Conservation (phyloP, 2,113 vertebrate genomes). For the Caranx melampygus region DNA sequence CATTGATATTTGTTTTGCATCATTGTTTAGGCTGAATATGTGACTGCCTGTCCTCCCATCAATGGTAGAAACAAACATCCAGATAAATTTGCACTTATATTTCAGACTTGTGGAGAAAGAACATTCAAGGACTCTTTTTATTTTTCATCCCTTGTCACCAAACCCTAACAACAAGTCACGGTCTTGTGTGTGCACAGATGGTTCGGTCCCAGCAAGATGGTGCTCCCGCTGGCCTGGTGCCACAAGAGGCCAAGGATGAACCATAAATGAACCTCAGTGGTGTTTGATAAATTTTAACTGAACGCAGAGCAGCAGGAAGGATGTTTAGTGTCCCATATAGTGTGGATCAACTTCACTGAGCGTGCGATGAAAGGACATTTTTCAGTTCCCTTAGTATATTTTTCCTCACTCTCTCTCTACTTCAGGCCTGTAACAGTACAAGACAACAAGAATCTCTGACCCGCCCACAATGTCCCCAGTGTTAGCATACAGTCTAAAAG, state of each 20-base stretch:
- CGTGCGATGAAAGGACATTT: slow-evolving; percentile 3
- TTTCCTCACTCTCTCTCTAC: background rate
- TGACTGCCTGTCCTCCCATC: background rate
- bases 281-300: slow-evolving; percentile 33
- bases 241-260: slow-evolving; percentile 58
- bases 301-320: slow-evolving; percentile 28
- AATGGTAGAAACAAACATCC: background rate
- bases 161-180: background rate
- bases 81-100: background rate
- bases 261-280: slow-evolving; percentile 1
- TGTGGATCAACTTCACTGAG: slow-evolving; percentile 2
- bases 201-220: slow-evolving; percentile 39
- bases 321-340: slow-evolving; percentile 7
- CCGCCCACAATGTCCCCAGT: background rate
- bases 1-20: slow-evolving; percentile 19
- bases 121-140: slow-evolving; percentile 4
- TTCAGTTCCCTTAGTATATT: background rate
- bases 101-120: background rate
- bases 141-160: slow-evolving; percentile 4
- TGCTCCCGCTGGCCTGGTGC: slow-evolving; percentile 27
- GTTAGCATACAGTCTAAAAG: background rate
- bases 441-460: background rate
- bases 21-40: background rate
- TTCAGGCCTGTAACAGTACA: background rate
- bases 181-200: slow-evolving; percentile 61